Base-by-base conservation (phyloP, 1,140 invertebrate genomes). In the Orchesella cincta region DNA sequence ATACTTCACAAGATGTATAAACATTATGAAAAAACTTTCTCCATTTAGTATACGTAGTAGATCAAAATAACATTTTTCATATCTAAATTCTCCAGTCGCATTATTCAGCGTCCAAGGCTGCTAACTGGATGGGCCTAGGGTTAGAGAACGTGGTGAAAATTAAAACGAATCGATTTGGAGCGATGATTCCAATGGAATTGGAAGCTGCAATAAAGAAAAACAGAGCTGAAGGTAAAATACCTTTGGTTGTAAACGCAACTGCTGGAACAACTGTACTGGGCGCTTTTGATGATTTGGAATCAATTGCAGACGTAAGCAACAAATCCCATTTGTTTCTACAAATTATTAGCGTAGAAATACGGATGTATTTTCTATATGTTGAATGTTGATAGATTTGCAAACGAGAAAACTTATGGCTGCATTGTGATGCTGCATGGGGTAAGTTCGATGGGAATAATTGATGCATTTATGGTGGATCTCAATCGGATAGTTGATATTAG, bases 71-170 rank as follows among this genome's bases (percentile, higher is more conserved):
- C 54, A 18, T 64, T 73, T 75, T 71, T 39, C 79, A 78, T n/a
- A n/a, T 26, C 26, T 46, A 5, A 34, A 46, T 14, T 73, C 2
- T n/a, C 16, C 83, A 90, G 91, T 87, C 92, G 76, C 96, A 98
- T 85, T 98, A 97, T 85, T 97, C 95, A 0, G 90, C 96, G 20
- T 88, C 89, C 79, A 94, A 94, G 86, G 90, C 88, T 1, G 90
- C 91, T 1, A 90, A 93, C 82, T 92, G 94, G 89, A 85, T 96
- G 12, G 94, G 94, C 0, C 85, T 95, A 31, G 94, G 94, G 0
- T 91, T 89, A 0, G 90, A 95, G 31, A 91, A 91, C 83, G 88
- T 93, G 3, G 84, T 90, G 33, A 84, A 88, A 81, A 89, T 96
- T 0, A 88, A 89, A 80, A 90, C 90, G 0, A 92, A 94, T 83